Base-by-base conservation (phyloP, 2,888 invertebrate genomes). In the Melieria crassipennis region DNA sequence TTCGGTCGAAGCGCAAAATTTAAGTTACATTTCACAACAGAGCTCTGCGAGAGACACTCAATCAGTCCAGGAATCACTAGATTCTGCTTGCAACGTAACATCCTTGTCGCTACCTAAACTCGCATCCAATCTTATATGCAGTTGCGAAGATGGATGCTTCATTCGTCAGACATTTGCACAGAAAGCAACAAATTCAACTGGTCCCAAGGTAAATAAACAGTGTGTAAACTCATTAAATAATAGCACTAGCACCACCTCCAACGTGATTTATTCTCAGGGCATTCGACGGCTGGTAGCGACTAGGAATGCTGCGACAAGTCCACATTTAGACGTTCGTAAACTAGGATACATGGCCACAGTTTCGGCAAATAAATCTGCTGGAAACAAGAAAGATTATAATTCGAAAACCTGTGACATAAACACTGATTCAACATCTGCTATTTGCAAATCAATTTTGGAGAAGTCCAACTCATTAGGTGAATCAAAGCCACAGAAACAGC, bases 221-320 rank as follows among this genome's bases (percentile, higher is more conserved):
- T 30, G 30, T 30, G 30, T 30, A 30, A 30, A 30, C 30, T 30
- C 30, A 30, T 30, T 30, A 30, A 30, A 30, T 30, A 9, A n/a
- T 52, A 52, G 52, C 9, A 11, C 52, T 11, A 52, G 7, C 13
- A 52, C n/a, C 13, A 13, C 11, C 52, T 70, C 50, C 13, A 30
- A 6, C 11, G 30, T 47, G 45, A 43, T 70, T 45, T 62, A 72
- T 48, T 52, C 57, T 10, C 61, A 13, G 11, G 58, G 45, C n/a
- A 10, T 71, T 6, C 75, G 75, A 58, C 75, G 81, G 66, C 74
- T 81, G 47, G 78, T 81, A 45, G 76, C 80, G 16, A 88, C 79
- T 81, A 87, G 70, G 86, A 89, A 81, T 87, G 89, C 82, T 81
- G 88, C 77, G 69, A 83, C 79, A 79, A 87, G 82, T 68, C 81